Base-by-base conservation (phyloP, 2,888 invertebrate genomes). In the Podotricha telesiphe region DNA sequence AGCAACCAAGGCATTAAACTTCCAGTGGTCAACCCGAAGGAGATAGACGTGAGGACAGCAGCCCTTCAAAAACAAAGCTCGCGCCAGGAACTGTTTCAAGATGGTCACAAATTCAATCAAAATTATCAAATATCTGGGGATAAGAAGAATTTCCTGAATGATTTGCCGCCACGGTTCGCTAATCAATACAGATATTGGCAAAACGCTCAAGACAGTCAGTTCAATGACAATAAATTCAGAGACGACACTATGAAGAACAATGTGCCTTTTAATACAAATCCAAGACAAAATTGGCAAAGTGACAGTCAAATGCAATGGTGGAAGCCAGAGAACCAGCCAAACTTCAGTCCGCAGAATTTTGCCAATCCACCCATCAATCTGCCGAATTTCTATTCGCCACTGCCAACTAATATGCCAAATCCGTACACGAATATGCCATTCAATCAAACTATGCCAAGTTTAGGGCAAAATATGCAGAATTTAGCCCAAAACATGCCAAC, bases 21-120 rank as follows among this genome's bases (percentile, higher is more conserved):
- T 11, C 91, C 93, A 0, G 93, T 93, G 0, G 93, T 93, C 37
- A 93, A 93, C 71, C 93, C 93, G 0, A 93, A 93, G 69, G 93
- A 93, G 76, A 93, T 93, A 2, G 93, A 93, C 76, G 92, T 93
- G 0, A 79, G 93, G n/a, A 87, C 92, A 0, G 93, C 91, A 0
- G 92, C 93, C 0, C 71, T 93, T 22, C 93, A 93, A 75, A 92
- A 92, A 58, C 93, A 93, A 72, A 92, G 82, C 68, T 88, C 88
- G 0, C 82, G 92, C 0, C 86, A 85, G 1, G 92, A 92, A 19
- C 71, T 87, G 53, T 88, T 88, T 83, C 89, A 87, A 37, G 90
- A 90, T 22, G 82, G 81, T 0, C 83, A 85, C 71, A 89, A 90
- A 69, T 87, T 89, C 15, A 84, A 85, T 74, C 86, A 87, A n/a